These are phyloP conservation scores for Trichoplusia ni DNA, from an alignment of 1,140 invertebrate species.

Conservation along the genomic window DNA sequence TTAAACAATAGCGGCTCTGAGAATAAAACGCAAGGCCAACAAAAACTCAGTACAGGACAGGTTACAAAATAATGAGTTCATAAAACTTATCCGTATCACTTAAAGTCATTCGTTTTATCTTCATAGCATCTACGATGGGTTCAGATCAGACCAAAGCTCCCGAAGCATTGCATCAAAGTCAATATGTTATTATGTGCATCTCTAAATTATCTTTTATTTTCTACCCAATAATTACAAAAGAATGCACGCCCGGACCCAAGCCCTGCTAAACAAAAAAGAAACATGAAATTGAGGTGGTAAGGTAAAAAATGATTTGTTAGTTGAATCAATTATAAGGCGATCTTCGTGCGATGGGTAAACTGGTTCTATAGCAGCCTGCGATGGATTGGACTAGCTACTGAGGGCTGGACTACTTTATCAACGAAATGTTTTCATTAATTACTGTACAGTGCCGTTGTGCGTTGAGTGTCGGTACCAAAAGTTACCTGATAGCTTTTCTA, in stretches of 20 bases:
- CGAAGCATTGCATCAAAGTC: conserved; percentile 13
- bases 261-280: conserved; percentile 28
- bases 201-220: conserved; percentile 45
- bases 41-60: not conserved
- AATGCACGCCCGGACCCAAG: conserved; percentile 35
- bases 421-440: conserved; percentile 32
- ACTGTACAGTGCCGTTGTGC: not conserved
- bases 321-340: conserved; percentile 46
- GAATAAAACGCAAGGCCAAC: too few species aligned
- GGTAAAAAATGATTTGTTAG: conserved; percentile 37
- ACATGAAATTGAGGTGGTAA: conserved; percentile 35
- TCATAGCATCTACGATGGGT: not conserved
- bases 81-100: conserved; percentile 15
- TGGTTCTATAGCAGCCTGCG: conserved; percentile 27
- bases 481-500: too few species aligned
- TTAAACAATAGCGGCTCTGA: too few species aligned
- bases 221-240: conserved; percentile 42
- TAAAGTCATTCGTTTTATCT: conserved; percentile 9
- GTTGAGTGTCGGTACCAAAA: too few species aligned
- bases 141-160: not conserved
- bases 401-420: conserved; percentile 12
- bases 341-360: conserved; percentile 34
- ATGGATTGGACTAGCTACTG: conserved; percentile 35
- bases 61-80: conserved; percentile 5
- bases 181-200: conserved; percentile 29